Conservation (phyloP, 2,113 vertebrate genomes). For the Promerops cafer region DNA sequence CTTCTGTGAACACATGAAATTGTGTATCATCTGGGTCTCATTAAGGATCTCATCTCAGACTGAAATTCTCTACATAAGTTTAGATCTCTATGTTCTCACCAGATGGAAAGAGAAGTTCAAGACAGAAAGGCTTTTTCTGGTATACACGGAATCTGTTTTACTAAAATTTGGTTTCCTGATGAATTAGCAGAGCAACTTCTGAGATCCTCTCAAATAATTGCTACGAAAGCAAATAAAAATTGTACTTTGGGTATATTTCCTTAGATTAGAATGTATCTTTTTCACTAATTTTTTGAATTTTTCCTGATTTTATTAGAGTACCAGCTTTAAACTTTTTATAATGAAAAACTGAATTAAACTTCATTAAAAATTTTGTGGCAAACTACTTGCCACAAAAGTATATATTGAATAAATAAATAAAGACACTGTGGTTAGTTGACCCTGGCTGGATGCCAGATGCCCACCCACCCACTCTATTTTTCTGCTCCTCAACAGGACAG, state of each 20-base stretch:
- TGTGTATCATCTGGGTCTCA: background rate
- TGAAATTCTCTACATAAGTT: accelerated
- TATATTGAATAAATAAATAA: background rate
- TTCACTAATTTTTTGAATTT: background rate
- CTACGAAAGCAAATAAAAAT: background rate
- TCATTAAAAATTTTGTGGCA: background rate
- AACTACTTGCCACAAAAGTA: background rate
- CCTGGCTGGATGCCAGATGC: background rate
- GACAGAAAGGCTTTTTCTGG: background rate
- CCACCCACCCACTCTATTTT: no score
- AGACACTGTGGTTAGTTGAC: background rate
- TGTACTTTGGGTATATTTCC: background rate
- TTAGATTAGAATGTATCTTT: background rate
- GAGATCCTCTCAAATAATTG: background rate
- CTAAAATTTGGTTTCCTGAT: background rate
- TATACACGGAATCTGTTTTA: background rate
- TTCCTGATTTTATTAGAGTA: background rate
- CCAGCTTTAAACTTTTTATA: background rate
- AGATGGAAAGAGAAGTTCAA: background rate
- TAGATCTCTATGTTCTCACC: background rate
- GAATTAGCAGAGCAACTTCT: background rate
- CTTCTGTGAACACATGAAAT: background rate
- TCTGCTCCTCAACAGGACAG: background rate
- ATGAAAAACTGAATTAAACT: background rate
- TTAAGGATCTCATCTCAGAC: background rate